A percentile compares a stretch with the other conserved stretches of the same genome.
These are phyloP conservation scores for Phaonia tiefii DNA, from an alignment of 2,888 invertebrate species.

Conservation along the genomic window DNA sequence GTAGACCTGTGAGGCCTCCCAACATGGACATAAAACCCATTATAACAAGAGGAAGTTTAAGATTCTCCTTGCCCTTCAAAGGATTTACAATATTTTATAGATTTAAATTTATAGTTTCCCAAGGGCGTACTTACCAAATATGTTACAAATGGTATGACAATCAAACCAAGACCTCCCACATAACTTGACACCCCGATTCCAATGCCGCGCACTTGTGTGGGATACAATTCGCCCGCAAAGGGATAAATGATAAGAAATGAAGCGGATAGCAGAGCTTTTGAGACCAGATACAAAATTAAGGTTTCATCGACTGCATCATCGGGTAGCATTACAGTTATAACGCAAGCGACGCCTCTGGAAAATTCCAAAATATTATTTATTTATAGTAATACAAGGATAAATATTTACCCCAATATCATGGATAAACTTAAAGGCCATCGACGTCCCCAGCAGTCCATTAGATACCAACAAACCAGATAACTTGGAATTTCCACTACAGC, in stretches of 20 bases:
- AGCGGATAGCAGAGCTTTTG: conserved; percentile 94
- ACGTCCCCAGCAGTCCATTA: conserved; percentile 93
- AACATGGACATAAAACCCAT: conserved; percentile 91
- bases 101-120: not conserved
- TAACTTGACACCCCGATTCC: conserved; percentile 96
- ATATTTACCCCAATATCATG: conserved; percentile 89
- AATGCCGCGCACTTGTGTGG: conserved; percentile 92
- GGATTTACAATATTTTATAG: conserved; percentile 8
- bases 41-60: conserved; percentile 90
- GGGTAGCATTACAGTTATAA: conserved; percentile 91
- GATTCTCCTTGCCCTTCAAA: conserved; percentile 89
- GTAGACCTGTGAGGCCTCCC: conserved; percentile 89
- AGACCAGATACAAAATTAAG: conserved; percentile 88
- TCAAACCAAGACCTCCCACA: conserved; percentile 92
- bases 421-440: conserved; percentile 93
- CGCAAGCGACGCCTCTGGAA: conserved; percentile 89
- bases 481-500: conserved; percentile 94
- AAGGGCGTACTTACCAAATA: conserved; percentile 89
- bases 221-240: conserved; percentile 95
- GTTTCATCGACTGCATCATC: conserved; percentile 88
- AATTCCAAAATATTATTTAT: too few relatives aligned
- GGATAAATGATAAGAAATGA: conserved; percentile 96
- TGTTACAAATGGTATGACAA: conserved; percentile 94
- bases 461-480: conserved; percentile 92
- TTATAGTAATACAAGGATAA: not conserved